Conservation (phyloP, 2,888 invertebrate species). For the Parnassius mnemosyne region DNA sequence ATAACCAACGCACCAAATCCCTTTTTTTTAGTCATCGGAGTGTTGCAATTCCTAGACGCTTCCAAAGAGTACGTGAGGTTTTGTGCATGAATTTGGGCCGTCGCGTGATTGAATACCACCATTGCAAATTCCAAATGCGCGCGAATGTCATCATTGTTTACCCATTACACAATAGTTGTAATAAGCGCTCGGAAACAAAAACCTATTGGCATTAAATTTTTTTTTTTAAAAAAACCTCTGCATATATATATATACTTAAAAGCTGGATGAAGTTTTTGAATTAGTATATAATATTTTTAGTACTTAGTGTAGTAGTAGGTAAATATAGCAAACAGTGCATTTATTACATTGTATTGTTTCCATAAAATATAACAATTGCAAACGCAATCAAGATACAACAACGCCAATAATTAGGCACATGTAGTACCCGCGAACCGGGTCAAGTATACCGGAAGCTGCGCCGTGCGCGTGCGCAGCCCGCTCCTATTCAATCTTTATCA, state of each 20-base stretch:
- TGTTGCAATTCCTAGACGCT: slow-evolving; percentile 42
- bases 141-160: slow-evolving; percentile 17
- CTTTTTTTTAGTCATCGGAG: slow-evolving; percentile 29
- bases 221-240: too few relatives aligned
- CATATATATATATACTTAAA: too few relatives aligned
- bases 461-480: slow-evolving; percentile 52
- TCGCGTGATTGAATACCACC: slow-evolving; percentile 56
- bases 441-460: slow-evolving; percentile 74
- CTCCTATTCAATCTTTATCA: slow-evolving; percentile 63
- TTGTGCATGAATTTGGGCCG: slow-evolving; percentile 47
- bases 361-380: background rate
- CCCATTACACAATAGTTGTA: slow-evolving; percentile 21
- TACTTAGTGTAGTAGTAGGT: too few relatives aligned
- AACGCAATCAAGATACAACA: slow-evolving; percentile 3
- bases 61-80: slow-evolving; percentile 55
- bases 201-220: too few relatives aligned
- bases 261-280: too few relatives aligned
- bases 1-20: too few relatives aligned
- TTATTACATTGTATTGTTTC: too few relatives aligned
- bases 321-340: too few relatives aligned
- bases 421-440: slow-evolving; percentile 61
- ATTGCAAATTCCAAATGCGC: slow-evolving; percentile 20
- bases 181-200: background rate
- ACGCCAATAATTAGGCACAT: slow-evolving; percentile 38
- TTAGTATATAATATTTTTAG: too few relatives aligned